Base-by-base conservation (phyloP, 2,113 vertebrate species). In the Platichthys flesus region DNA sequence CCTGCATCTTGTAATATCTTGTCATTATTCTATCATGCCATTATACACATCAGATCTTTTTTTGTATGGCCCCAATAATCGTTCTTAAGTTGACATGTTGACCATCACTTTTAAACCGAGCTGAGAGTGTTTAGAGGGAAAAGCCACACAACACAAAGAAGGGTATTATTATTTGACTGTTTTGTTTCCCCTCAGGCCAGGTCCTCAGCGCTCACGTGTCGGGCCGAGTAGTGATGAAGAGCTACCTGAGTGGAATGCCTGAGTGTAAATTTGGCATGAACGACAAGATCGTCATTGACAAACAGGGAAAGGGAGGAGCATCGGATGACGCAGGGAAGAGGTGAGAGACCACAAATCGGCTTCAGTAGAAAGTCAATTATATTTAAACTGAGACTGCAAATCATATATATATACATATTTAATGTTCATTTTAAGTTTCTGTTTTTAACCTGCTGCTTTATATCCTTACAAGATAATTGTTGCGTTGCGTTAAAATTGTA, bases 241-340 rank as follows among this genome's bases (percentile, higher is more conserved):
- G 98, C 92, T 99, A 99, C 59, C 94, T 99, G 87, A 99, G 97
- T 21, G 98, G 98, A 60, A 99, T 99, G 98, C 98, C 98, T 0
- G 98, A 99, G 88, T 99, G 98, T 94, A 99, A 99, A 88, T 99
- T 99, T 71, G 98, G 98, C 83, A 99, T 99, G 98, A 99, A 99
- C 56, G 98, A 99, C 95, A 99, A 99, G 94, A 99, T 99, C 35
- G 97, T 99, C 20, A 99, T 99, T 73, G 98, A 99, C 92, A 99
- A 99, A 88, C 97, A 99, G 90, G 97, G 98, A 90, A 99, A 99
- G 93, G 98, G 98, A 82, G 96, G 96, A 93, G 96, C 96, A 5
- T 95, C 97, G 0, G 98, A 99, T 59, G 98, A 99, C 79, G 96
- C 97, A 4, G 96, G 95, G 86, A 99, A 99, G 91, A 98, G 96